Evolutionary conservation across 30 jellyfish, hydroid and myxozoan genomes (phyloP), one percentile per base, ranked within the genome.

Genomic region (Sanderia malayensis): DNA sequence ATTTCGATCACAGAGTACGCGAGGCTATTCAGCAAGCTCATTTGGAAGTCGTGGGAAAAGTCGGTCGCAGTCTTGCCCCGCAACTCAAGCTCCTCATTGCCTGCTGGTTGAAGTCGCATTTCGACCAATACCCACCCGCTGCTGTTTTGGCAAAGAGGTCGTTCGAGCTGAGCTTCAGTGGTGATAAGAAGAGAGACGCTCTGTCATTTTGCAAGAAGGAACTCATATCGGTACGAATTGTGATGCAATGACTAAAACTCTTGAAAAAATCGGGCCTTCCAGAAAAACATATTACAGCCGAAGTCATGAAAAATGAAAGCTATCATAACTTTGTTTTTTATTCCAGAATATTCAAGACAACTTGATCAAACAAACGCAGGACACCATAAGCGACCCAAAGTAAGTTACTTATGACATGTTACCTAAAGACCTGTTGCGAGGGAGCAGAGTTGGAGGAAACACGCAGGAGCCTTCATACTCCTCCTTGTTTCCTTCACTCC

Each of bases 361-460:
- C 18, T 37, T 86, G 6, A 33, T 86, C 44, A 53, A 86, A 34
- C 85, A 79, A 57, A 78, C 96, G 1, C 61, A 46, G 29, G 94
- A 86, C 28, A 86, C 94, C 4, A 31, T 86, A 37, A 86, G 96
- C 71, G 97, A 88, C 68, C 95, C 97, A 59, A 88, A 80, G 97
- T 82, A 57, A 66, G 87, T 69, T 13, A 4, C 52, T 6, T 37
- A n/a, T n/a, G n/a, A n/a, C n/a, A n/a, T n/a, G n/a, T n/a, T n/a
- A n/a, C n/a, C n/a, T n/a, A n/a, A n/a, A n/a, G n/a, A n/a, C n/a
- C n/a, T n/a, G n/a, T n/a, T n/a, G n/a, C n/a, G n/a, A n/a, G n/a
- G n/a, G n/a, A n/a, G n/a, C n/a, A n/a, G n/a, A n/a, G n/a, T n/a
- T n/a, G n/a, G n/a, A n/a, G n/a, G n/a, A n/a, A n/a, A n/a, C n/a